Evolutionary conservation across 2,888 invertebrate species (phyloP).

Genomic region (Chesias legatella): DNA sequence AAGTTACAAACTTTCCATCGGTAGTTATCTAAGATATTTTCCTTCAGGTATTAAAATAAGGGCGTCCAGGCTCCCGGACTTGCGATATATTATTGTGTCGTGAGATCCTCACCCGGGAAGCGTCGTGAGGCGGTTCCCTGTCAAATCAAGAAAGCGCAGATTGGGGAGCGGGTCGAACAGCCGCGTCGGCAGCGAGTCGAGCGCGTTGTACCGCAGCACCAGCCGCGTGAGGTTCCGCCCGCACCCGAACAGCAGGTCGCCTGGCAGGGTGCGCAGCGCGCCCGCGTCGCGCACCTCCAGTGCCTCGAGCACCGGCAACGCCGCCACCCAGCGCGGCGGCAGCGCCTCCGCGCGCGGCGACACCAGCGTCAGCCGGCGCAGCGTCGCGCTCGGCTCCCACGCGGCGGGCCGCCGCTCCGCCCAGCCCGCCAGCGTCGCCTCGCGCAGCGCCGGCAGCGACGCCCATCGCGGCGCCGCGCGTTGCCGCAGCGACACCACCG

Average conservation of each 20-base stretch:
- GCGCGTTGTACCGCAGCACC: conserved; percentile 10
- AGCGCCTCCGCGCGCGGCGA: conserved; percentile 22
- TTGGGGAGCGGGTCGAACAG: conserved; percentile 28
- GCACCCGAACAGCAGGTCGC: conserved; percentile 4
- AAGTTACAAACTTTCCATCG: too few species aligned
- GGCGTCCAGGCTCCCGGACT: too few species aligned
- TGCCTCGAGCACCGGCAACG: conserved; percentile 13
- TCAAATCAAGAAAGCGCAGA: conserved; percentile 29
- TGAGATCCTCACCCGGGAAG: conserved; percentile 39
- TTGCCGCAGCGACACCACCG: conserved; percentile 17
- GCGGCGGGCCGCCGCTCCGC: neutral
- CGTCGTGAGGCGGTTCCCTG: conserved; percentile 28
- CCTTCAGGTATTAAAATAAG: too few species aligned
- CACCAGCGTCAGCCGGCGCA: conserved; percentile 24
- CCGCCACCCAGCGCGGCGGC: conserved; percentile 13
- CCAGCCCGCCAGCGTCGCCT: conserved; percentile 11
- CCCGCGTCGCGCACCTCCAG: conserved; percentile 9
- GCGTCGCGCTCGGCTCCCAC: conserved; percentile 11
- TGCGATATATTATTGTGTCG: too few species aligned
- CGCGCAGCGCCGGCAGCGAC: conserved; percentile 16
- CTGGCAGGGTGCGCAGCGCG: neutral
- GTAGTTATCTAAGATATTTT: too few species aligned
- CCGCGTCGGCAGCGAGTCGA: conserved; percentile 27
- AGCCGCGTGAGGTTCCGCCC: conserved; percentile 5
- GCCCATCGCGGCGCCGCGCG: conserved; percentile 23